These are phyloP conservation scores for Tamandua tetradactyla DNA, from an alignment of 2,797 vertebrate species.

Conservation along the genomic window DNA sequence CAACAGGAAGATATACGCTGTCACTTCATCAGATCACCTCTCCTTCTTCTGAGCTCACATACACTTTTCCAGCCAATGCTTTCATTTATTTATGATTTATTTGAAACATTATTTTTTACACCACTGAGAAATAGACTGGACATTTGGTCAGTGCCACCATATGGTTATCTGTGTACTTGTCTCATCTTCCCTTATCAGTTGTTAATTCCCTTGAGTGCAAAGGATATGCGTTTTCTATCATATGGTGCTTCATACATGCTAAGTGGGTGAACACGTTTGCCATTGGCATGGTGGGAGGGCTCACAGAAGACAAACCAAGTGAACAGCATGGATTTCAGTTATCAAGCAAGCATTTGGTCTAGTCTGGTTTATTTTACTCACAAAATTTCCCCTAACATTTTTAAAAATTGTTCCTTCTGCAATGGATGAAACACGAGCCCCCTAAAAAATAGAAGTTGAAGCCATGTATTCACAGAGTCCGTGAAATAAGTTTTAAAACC, in stretches of 20 bases:
- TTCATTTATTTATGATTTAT: conserved; percentile 1
- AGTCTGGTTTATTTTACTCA: conserved; percentile 20
- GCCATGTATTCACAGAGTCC: background rate
- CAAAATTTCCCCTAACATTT: conserved; percentile 26
- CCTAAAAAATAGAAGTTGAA: conserved; percentile 45
- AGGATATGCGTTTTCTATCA: background rate
- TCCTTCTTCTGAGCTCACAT: background rate
- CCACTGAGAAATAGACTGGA: background rate
- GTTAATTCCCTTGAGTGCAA: background rate
- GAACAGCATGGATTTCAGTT: background rate
- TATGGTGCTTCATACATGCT: background rate
- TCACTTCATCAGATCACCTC: background rate
- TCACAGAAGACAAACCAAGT: background rate
- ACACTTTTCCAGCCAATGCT: background rate
- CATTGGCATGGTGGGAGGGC: background rate
- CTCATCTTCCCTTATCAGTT: background rate
- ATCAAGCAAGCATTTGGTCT: conserved; percentile 35
- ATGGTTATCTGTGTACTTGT: background rate
- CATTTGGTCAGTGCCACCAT: background rate
- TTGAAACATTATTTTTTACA: background rate
- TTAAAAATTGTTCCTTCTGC: background rate
- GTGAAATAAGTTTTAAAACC: conserved; percentile 69
- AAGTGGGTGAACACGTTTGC: background rate
- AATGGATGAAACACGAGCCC: conserved; percentile 40
- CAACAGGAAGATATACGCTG: background rate